Evolutionary conservation across 1,140 invertebrate genomes (phyloP).

Genomic region (Neodiprion fabricii): DNA sequence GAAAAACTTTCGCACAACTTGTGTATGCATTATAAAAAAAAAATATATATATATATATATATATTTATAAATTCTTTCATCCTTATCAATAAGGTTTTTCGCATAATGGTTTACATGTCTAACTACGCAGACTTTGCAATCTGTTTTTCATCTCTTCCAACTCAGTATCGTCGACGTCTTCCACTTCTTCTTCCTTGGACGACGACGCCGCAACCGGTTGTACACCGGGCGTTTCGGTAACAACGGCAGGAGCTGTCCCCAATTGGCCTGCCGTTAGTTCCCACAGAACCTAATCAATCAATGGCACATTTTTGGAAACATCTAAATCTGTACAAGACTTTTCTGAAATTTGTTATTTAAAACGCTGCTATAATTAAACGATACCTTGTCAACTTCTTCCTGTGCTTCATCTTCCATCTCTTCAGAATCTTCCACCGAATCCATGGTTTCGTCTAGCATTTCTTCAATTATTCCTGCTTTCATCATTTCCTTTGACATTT

Average conservation of each 20-base stretch:
- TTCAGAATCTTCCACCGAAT: constrained; percentile 85
- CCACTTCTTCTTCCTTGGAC: constrained; percentile 56
- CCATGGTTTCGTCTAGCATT: constrained; percentile 99
- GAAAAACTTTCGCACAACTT: not conserved
- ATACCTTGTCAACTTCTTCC: constrained; percentile 89
- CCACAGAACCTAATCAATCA: constrained; percentile 78
- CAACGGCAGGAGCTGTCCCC: constrained; percentile 85
- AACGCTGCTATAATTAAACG: constrained; percentile 30
- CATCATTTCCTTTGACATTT: constrained; percentile 99
- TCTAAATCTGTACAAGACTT: constrained; percentile 15
- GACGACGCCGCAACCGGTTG: constrained; percentile 61
- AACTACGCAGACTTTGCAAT: constrained; percentile 83
- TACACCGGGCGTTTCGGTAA: constrained; percentile 67
- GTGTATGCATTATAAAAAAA: constrained; percentile 22
- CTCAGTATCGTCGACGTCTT: constrained; percentile 76
- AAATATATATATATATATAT: constrained; percentile 19
- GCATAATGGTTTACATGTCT: constrained; percentile 42
- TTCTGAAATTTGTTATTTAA: constrained; percentile 10
- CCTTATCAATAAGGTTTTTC: constrained; percentile 25
- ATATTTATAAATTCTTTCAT: constrained; percentile 13
- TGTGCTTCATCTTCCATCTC: constrained; percentile 93
- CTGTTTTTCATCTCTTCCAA: constrained; percentile 86
- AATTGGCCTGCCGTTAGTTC: constrained; percentile 94
- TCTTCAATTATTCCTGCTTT: constrained; percentile 99
- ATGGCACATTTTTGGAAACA: constrained; percentile 23